Evolutionary conservation across 2,888 invertebrate genomes (phyloP).

Genomic region (Allacma fusca): DNA sequence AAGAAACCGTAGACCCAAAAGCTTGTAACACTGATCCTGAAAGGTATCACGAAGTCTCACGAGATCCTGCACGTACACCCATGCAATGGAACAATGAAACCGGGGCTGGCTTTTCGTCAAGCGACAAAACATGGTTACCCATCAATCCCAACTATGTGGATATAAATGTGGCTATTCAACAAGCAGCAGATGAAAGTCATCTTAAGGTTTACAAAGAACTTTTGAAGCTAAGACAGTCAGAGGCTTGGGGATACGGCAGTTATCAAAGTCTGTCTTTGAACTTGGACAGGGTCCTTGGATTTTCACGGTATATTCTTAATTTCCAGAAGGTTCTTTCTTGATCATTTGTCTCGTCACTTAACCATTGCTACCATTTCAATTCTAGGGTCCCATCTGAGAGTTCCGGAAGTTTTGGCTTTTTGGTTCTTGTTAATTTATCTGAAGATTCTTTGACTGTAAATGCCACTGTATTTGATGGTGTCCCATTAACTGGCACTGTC

Average conservation of each 20-base stretch:
- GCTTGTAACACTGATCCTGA: conserved; percentile 72
- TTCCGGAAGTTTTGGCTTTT: too few species aligned
- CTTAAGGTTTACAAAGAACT: conserved; percentile 60
- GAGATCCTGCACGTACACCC: conserved; percentile 80
- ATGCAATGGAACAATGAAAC: conserved; percentile 76
- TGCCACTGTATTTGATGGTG: not conserved
- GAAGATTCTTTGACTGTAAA: conserved; percentile 25
- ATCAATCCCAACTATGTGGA: conserved; percentile 58
- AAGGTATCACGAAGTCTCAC: conserved; percentile 69
- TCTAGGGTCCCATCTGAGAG: too few species aligned
- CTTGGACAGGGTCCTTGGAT: too few species aligned
- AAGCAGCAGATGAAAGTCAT: conserved; percentile 59
- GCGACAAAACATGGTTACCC: conserved; percentile 41
- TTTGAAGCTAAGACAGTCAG: conserved; percentile 54
- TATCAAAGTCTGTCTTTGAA: too few species aligned
- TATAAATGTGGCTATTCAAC: conserved; percentile 62
- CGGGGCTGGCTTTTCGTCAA: conserved; percentile 41
- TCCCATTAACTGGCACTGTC: conserved; percentile 41
- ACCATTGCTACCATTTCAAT: too few species aligned
- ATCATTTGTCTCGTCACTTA: too few species aligned
- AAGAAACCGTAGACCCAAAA: conserved; percentile 67
- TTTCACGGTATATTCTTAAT: too few species aligned
- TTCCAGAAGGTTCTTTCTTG: too few species aligned
- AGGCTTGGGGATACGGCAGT: conserved; percentile 69
- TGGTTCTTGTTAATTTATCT: conserved; percentile 43